These are phyloP conservation scores for Clarias macrocephalus DNA, from an alignment of 2,113 vertebrate species.

Conservation along the genomic window DNA sequence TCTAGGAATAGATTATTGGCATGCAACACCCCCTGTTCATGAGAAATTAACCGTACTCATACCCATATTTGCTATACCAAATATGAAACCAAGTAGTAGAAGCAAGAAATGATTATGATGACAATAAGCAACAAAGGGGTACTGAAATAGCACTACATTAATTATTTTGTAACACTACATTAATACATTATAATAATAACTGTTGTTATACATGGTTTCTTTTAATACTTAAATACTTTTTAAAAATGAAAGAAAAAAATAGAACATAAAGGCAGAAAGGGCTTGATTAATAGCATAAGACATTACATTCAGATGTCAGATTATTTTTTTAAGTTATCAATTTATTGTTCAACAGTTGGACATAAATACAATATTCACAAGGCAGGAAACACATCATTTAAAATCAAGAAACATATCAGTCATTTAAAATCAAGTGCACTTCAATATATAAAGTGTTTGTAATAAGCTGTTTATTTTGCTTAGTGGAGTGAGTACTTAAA, in stretches of 20 bases:
- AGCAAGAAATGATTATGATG: conserved; percentile 23
- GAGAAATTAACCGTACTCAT: conserved; percentile 51
- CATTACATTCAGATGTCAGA: conserved; percentile 24
- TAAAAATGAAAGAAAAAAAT: neutral
- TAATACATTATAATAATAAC: neutral
- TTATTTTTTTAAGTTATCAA: conserved; percentile 61
- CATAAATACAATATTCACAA: conserved; percentile 59
- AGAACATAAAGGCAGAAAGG: neutral
- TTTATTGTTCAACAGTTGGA: conserved; percentile 77
- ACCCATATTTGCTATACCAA: conserved; percentile 4
- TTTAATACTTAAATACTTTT: neutral
- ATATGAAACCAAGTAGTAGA: conserved; percentile 34
- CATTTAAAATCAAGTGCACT: conserved; percentile 77
- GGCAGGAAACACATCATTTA: conserved; percentile 74
- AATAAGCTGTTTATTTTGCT: conserved; percentile 56
- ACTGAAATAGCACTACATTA: conserved; percentile 18
- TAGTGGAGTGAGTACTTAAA: conserved; percentile 67
- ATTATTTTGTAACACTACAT: conserved; percentile 2
- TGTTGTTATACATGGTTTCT: conserved; percentile 15
- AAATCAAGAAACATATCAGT: conserved; percentile 67
- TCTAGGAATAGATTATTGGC: conserved; percentile 44
- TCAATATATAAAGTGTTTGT: conserved; percentile 63
- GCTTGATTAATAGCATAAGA: conserved; percentile 12
- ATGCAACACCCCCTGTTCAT: conserved; percentile 44
- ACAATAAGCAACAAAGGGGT: conserved; percentile 17